Evolutionary conservation across 2,888 invertebrate species (phyloP).

Genomic region (Cylloceria caligata): DNA sequence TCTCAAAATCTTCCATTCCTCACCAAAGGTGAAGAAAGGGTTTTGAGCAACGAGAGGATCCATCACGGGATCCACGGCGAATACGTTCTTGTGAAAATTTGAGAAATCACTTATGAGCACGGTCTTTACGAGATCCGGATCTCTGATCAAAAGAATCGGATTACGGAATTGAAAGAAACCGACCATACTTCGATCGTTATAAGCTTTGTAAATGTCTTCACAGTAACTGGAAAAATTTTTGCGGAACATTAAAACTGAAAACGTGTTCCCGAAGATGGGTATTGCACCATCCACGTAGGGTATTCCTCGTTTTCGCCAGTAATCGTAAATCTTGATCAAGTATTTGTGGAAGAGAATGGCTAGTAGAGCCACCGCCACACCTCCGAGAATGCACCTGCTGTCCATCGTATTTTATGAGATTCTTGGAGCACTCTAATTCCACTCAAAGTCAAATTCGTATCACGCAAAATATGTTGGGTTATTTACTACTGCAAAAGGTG

Average conservation of each 20-base stretch:
- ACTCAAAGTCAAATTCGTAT: no score
- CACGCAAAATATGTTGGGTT: no score
- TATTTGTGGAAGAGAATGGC: constrained; percentile 57
- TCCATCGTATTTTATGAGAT: no score
- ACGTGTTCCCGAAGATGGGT: constrained; percentile 72
- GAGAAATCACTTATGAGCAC: constrained; percentile 75
- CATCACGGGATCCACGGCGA: constrained; percentile 49
- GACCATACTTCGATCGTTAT: constrained; percentile 72
- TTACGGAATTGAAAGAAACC: constrained; percentile 70
- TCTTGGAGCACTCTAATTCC: no score
- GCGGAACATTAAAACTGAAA: constrained; percentile 50
- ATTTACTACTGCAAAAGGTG: no score
- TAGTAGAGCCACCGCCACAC: constrained; percentile 9
- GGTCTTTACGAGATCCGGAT: constrained; percentile 75
- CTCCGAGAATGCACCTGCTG: constrained; percentile 16
- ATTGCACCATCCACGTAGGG: constrained; percentile 53
- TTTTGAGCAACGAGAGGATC: constrained; percentile 75
- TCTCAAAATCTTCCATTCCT: constrained; percentile 71
- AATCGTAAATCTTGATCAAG: constrained; percentile 40
- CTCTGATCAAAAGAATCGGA: constrained; percentile 74
- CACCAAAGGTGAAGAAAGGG: constrained; percentile 75
- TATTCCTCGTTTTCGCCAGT: constrained; percentile 70
- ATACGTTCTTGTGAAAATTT: constrained; percentile 73
- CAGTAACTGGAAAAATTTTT: constrained; percentile 41
- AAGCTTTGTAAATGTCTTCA: constrained; percentile 65